Evolutionary conservation across 2,888 invertebrate genomes (phyloP), one percentile per base, ranked within the genome.

Genomic region (Girardia tigrina): DNA sequence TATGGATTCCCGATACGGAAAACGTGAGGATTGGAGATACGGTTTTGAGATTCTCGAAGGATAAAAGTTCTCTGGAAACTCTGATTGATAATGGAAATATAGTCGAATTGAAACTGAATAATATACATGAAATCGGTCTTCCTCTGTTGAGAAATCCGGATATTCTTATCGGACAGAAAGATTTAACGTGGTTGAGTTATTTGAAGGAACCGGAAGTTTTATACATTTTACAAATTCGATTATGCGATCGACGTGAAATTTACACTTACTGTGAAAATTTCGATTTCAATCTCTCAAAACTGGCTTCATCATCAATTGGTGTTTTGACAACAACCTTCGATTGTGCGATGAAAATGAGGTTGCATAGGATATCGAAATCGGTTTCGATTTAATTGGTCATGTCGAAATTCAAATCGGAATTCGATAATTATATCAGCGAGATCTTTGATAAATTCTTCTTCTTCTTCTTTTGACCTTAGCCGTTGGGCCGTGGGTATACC

Each of bases 251-350:
- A 77, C 91, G 90, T 84, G 89, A 90, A 80, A 97, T 98, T 81
- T 98, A 98, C 85, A 98, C 98, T 0, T 98, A 97, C 83, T 98
- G 97, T 84, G 97, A n/a, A n/a, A n/a, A n/a, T n/a, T n/a, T n/a
- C n/a, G n/a, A n/a, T n/a, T n/a, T n/a, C n/a, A n/a, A n/a, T n/a
- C n/a, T n/a, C n/a, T n/a, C n/a, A n/a, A n/a, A n/a, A n/a, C n/a
- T n/a, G n/a, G n/a, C n/a, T n/a, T n/a, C n/a, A n/a, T n/a, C n/a
- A n/a, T n/a, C n/a, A n/a, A n/a, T n/a, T n/a, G n/a, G n/a, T n/a
- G n/a, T n/a, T n/a, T n/a, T n/a, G n/a, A n/a, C n/a, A n/a, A n/a
- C n/a, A n/a, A n/a, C n/a, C n/a, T n/a, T n/a, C n/a, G n/a, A n/a
- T n/a, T n/a, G n/a, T n/a, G n/a, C n/a, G n/a, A n/a, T n/a, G n/a